Evolutionary conservation across 2,113 vertebrate species (phyloP).

Genomic region (Sebastes schlegelii): DNA sequence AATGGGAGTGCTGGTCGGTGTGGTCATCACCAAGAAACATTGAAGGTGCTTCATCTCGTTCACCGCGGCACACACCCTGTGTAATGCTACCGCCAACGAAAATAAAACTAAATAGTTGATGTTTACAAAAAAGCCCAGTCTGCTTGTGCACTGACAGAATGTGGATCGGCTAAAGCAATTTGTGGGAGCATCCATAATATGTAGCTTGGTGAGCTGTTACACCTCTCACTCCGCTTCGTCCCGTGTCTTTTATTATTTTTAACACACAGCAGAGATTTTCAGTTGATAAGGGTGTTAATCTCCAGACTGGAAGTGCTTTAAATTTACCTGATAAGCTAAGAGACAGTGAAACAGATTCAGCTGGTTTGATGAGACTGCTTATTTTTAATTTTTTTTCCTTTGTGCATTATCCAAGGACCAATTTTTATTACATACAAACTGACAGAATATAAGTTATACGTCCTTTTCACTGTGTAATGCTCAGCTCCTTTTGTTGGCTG

Average conservation of each 20-base stretch:
- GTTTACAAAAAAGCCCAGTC: constrained; percentile 76
- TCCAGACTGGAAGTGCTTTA: constrained; percentile 63
- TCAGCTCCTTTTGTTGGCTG: constrained; percentile 57
- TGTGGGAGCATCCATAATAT: constrained; percentile 46
- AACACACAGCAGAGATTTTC: constrained; percentile 51
- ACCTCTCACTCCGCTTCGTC: constrained; percentile 53
- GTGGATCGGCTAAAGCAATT: constrained; percentile 41
- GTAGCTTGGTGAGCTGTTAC: constrained; percentile 63
- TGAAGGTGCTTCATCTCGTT: constrained; percentile 39
- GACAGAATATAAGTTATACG: constrained; percentile 56
- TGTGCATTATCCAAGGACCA: constrained; percentile 62
- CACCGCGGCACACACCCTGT: not conserved
- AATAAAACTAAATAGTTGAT: constrained; percentile 51
- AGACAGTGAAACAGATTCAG: constrained; percentile 28
- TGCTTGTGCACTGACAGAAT: constrained; percentile 69
- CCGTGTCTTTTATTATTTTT: constrained; percentile 48
- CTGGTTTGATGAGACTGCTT: constrained; percentile 37
- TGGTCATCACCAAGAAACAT: constrained; percentile 62
- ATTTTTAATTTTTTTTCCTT: constrained; percentile 6
- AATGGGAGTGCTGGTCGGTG: constrained; percentile 59
- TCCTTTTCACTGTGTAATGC: constrained; percentile 66
- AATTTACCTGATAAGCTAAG: constrained; percentile 74
- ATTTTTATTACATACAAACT: constrained; percentile 58
- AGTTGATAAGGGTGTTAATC: constrained; percentile 19
- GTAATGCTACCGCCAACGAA: constrained; percentile 46